Conservation (phyloP, 1,140 invertebrate genomes). For the Euwallacea fornicatus region DNA sequence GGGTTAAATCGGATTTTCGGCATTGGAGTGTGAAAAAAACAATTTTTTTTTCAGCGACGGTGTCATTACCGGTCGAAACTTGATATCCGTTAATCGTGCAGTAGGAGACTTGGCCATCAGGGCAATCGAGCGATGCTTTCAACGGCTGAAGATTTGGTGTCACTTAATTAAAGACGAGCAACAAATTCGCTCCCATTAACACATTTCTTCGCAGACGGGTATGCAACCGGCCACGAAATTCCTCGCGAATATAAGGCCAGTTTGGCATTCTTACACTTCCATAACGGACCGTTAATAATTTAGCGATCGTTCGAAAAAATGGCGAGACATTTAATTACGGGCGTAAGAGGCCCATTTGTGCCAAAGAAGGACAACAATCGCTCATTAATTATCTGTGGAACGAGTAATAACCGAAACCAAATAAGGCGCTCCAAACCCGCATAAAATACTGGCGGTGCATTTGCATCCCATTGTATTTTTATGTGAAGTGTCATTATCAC, state of each 20-base stretch:
- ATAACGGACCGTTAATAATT: not conserved
- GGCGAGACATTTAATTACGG: conserved; percentile 13
- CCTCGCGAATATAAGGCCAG: not conserved
- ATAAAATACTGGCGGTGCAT: conserved; percentile 16
- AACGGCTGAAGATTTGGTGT: not conserved
- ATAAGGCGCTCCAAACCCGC: conserved; percentile 17
- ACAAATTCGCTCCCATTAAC: not conserved
- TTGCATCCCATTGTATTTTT: conserved; percentile 31
- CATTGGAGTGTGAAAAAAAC: no score
- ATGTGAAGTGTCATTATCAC: conserved; percentile 20
- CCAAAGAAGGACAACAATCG: conserved; percentile 22
- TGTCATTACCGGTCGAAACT: no score
- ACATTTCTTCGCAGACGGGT: not conserved
- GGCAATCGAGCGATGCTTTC: no score
- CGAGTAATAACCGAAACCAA: conserved; percentile 21
- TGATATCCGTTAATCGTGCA: no score
- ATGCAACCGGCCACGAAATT: not conserved
- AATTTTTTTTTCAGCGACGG: no score
- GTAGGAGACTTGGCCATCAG: no score
- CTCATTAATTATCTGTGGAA: conserved; percentile 24
- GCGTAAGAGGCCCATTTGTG: conserved; percentile 6
- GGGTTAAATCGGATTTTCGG: no score
- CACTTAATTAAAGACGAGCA: not conserved
- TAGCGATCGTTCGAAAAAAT: conserved; percentile 4
- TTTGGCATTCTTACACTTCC: not conserved